Conservation (phyloP, 2,113 vertebrate species). For the Picathartes gymnocephalus region DNA sequence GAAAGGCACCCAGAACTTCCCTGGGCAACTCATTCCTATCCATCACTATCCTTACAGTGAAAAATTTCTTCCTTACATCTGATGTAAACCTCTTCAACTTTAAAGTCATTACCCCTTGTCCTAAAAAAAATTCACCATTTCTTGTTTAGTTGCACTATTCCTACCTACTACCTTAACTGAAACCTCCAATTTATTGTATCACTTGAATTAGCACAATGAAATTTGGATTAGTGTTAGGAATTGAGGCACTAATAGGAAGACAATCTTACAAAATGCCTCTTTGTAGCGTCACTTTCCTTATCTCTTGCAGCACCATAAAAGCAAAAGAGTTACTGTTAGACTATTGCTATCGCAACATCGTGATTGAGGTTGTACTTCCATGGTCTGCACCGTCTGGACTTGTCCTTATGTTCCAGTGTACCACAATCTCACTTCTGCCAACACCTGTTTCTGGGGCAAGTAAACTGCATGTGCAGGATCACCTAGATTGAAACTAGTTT, state of each 20-base stretch:
- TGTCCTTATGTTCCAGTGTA: neutral
- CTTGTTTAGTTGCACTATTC: neutral
- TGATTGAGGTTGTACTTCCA: neutral
- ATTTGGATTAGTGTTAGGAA: neutral
- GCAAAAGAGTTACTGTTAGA: neutral
- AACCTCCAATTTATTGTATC: neutral
- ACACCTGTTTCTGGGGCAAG: neutral
- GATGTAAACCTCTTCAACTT: neutral
- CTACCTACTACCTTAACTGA: neutral
- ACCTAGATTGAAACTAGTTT: neutral
- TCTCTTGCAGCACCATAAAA: neutral
- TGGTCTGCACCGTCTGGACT: accelerated
- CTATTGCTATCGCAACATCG: neutral
- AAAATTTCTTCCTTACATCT: neutral
- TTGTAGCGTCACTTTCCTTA: neutral
- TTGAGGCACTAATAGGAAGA: neutral
- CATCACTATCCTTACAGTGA: neutral
- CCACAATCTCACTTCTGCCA: neutral
- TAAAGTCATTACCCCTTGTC: neutral
- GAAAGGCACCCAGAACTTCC: neutral
- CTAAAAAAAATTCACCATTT: neutral
- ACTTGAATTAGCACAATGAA: neutral
- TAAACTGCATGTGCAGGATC: neutral
- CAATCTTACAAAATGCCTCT: neutral
- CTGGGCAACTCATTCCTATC: neutral